phyloP scores from a whole-genome alignment of 2,888 invertebrate genomes.

The Phengaris alcon region DNA sequence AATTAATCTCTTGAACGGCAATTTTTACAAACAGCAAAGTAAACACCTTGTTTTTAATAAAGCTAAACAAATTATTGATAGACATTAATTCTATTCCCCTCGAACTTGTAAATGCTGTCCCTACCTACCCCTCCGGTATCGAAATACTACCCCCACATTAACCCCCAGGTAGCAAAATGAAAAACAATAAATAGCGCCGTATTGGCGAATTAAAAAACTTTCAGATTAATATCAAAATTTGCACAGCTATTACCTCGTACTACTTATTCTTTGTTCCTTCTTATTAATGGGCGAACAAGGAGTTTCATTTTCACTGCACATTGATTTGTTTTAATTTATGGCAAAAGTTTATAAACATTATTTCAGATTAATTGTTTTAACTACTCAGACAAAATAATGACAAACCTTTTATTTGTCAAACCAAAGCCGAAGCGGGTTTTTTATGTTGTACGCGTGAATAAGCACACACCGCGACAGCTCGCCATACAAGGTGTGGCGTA shows the following conservation, averaged over 20 bases:
- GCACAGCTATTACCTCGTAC: background rate
- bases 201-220: conserved; percentile 65
- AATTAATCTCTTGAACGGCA: background rate
- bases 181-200: conserved; percentile 65
- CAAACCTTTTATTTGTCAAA: too few relatives aligned
- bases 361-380: too few relatives aligned
- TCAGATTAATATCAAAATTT: conserved; percentile 36
- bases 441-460: too few relatives aligned
- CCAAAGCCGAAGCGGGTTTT: too few relatives aligned
- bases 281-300: background rate
- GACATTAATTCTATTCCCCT: background rate
- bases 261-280: background rate
- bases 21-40: background rate
- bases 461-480: too few relatives aligned
- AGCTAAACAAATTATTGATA: background rate
- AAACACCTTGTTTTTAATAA: background rate
- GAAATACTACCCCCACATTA: background rate
- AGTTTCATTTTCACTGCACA: background rate
- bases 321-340: too few relatives aligned
- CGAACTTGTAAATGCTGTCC: background rate
- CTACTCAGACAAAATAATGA: too few relatives aligned
- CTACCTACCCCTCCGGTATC: background rate
- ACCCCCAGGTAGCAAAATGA: conserved; percentile 51
- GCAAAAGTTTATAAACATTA: too few relatives aligned
- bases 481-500: too few relatives aligned